Percentiles rank a stretch among this genome's conserved stretches.
Evolutionary conservation across 2,113 vertebrate species (phyloP).

Genomic region (Sphyrna mokarran): DNA sequence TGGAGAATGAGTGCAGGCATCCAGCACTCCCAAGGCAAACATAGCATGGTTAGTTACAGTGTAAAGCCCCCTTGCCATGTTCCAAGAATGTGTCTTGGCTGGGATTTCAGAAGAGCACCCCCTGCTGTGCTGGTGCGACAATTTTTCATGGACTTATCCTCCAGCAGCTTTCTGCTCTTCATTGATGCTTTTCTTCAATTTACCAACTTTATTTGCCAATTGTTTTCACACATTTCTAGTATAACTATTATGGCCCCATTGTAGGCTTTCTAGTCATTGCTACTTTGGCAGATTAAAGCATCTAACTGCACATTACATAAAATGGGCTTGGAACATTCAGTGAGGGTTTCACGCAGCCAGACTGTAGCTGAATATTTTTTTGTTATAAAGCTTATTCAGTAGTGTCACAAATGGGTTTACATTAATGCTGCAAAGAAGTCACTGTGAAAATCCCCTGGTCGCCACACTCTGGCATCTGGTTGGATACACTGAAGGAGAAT

Average conservation of each 20-base stretch:
- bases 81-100: background rate
- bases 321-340: background rate
- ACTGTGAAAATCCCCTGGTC: too few species aligned
- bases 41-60: background rate
- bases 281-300: background rate
- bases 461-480: too few species aligned
- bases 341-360: background rate
- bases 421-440: too few species aligned
- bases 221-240: background rate
- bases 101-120: background rate
- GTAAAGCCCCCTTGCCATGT: background rate
- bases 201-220: background rate
- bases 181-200: background rate
- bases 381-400: too few species aligned
- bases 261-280: background rate
- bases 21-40: background rate
- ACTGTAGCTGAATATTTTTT: background rate
- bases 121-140: constrained; percentile 15
- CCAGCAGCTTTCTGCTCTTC: background rate
- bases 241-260: background rate
- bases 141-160: background rate
- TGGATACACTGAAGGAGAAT: too few species aligned
- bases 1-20: background rate
- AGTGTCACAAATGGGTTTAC: too few species aligned
- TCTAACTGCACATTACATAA: background rate